Conservation (phyloP, 1,140 invertebrate genomes). For the Mylabris phalerata region DNA sequence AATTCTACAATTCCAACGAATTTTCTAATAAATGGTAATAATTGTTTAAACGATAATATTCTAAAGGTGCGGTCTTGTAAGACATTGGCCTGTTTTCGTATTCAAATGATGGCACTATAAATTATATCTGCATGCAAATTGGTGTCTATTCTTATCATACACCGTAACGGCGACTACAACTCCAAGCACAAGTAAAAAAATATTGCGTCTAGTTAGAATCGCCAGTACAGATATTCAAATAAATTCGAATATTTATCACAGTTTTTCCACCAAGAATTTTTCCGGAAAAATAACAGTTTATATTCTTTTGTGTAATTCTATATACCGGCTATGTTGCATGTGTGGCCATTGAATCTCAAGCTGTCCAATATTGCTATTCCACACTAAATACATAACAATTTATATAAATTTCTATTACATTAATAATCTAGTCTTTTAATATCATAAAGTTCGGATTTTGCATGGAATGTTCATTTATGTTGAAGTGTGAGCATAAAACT, state of each 20-base stretch:
- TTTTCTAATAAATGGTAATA: too few species aligned
- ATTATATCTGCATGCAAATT: conserved; percentile 4
- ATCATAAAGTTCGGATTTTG: conserved; percentile 24
- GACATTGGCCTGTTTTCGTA: not conserved
- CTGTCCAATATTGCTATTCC: conserved; percentile 17
- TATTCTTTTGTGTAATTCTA: too few species aligned
- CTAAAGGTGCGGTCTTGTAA: not conserved
- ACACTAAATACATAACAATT: conserved; percentile 27
- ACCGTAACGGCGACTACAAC: too few species aligned
- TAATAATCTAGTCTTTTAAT: conserved; percentile 22
- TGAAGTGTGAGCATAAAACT: conserved; percentile 29
- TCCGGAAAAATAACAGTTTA: too few species aligned
- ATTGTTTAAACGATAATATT: not conserved
- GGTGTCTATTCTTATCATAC: not conserved
- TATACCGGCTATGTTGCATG: not conserved
- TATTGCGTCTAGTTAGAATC: too few species aligned
- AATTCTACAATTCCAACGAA: too few species aligned
- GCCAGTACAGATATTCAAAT: too few species aligned
- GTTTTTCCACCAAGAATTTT: too few species aligned
- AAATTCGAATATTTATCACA: too few species aligned
- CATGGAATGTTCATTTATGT: conserved; percentile 26
- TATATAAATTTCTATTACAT: conserved; percentile 29
- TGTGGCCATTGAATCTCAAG: conserved; percentile 20
- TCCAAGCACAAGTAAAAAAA: too few species aligned
- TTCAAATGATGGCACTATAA: not conserved